Percentiles rank a stretch among this genome's conserved stretches.
Conservation (phyloP, 2,888 invertebrate species). For the Coleophora deauratella region DNA sequence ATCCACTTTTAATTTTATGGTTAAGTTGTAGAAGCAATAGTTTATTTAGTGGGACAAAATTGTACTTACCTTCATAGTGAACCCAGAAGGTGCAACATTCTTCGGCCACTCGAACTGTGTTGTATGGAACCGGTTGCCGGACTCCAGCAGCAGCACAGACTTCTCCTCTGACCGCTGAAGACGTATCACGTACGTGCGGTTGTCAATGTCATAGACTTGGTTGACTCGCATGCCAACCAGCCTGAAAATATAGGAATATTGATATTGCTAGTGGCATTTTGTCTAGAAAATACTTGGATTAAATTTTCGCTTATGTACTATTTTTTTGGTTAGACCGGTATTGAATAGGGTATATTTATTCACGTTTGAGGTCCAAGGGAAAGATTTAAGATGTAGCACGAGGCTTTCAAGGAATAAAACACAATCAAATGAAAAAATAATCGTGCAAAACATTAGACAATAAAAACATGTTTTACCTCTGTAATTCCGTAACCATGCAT, state of each 20-base stretch:
- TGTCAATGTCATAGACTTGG: slow-evolving; percentile 98
- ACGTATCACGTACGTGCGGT: slow-evolving; percentile 94
- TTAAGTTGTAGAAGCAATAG: too few relatives aligned
- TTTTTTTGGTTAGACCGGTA: too few relatives aligned
- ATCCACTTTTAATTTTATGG: too few relatives aligned
- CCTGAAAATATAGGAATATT: slow-evolving; percentile 72
- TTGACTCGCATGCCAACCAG: slow-evolving; percentile 93
- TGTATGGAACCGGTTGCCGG: slow-evolving; percentile 93
- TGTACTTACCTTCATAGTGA: slow-evolving; percentile 94
- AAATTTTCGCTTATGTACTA: too few relatives aligned
- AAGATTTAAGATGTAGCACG: too few relatives aligned
- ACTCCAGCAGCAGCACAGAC: slow-evolving; percentile 91
- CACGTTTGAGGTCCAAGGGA: too few relatives aligned
- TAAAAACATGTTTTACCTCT: slow-evolving; percentile 72
- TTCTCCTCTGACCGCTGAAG: slow-evolving; percentile 91
- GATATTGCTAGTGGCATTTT: too few relatives aligned
- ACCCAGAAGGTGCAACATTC: slow-evolving; percentile 94
- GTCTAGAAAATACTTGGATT: too few relatives aligned
- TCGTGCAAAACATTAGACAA: too few relatives aligned
- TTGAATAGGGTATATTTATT: too few relatives aligned
- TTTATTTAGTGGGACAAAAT: neutral
- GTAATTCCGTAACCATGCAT: slow-evolving; percentile 90
- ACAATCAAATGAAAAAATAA: too few relatives aligned
- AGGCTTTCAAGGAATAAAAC: too few relatives aligned
- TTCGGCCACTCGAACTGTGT: slow-evolving; percentile 99